Evolutionary conservation across 2,888 invertebrate species (phyloP), one percentile per base, ranked within the genome.

Genomic region (Hyppa rectilinea): DNA sequence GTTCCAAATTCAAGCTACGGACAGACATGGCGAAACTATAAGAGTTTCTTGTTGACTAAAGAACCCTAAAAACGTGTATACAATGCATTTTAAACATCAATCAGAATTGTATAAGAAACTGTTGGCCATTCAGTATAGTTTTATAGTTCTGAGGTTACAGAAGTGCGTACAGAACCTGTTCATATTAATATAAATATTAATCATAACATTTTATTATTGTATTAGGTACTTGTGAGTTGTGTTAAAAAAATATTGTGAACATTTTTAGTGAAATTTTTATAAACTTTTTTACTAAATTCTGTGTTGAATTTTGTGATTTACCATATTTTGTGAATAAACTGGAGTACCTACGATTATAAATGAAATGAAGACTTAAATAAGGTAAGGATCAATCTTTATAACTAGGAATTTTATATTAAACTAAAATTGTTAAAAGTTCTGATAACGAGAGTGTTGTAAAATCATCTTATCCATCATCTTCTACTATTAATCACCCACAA

Each of bases 71-170:
- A 29, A 58, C 43, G n/a, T 26, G 38, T 58, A 14, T 34, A 23
- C 31, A 50, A 65, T 62, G 49, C 38, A 49, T 40, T 61, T 60
- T 31, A 17, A 34, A 50, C 59, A n/a, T 43, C 29, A 63, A 26
- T 59, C 59, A 38, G 14, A 63, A 34, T 70, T 65, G 29, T 59
- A 31, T 61, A 59, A 45, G 40, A 63, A 47, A 67, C 50, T 29
- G 58, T 40, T n/a, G 20, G 26, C n/a, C 52, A 69, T 66, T 79
- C 76, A 80, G 80, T 80, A 10, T 50, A 60, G 40, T 67, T 63
- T 66, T 76, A 69, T 66, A 58, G 31, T 63, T 80, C 55, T 52
- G 17, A 45, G 65, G 45, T 40, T 66, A 60, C 43, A 75, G 31
- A 62, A 62, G 79, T 75, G 79, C 60, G 29, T 23, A 47, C 20